phyloP scores from a whole-genome alignment of 2,797 vertebrate species.

The Typhlichthys eigenmanni region DNA sequence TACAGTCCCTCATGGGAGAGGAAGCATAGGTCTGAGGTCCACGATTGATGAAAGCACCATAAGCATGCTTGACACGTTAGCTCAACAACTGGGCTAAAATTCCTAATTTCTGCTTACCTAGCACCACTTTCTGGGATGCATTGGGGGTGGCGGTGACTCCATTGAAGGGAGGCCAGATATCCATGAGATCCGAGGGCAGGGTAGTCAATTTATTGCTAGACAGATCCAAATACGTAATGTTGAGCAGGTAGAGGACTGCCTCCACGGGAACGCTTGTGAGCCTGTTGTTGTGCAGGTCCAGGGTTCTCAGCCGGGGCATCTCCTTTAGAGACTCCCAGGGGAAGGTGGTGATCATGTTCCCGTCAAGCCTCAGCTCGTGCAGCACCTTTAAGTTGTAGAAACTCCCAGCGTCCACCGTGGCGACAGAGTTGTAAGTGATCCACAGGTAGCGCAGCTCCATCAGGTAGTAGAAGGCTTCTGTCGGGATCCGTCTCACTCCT shows the following conservation, averaged over 20 bases:
- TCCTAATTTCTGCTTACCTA: slow-evolving; percentile 79
- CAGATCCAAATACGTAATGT: slow-evolving; percentile 91
- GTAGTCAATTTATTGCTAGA: slow-evolving; percentile 93
- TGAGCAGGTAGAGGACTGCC: slow-evolving; percentile 80
- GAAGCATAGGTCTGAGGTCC: no score
- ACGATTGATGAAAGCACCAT: no score
- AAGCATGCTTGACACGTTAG: no score
- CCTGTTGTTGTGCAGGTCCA: slow-evolving; percentile 94
- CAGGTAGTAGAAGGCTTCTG: slow-evolving; percentile 95
- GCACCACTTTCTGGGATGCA: slow-evolving; percentile 80
- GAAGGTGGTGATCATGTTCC: slow-evolving; percentile 88
- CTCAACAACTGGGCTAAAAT: neutral
- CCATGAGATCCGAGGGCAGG: slow-evolving; percentile 88
- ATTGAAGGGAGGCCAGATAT: slow-evolving; percentile 90
- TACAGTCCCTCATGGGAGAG: no score
- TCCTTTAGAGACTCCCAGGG: slow-evolving; percentile 92
- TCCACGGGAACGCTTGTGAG: slow-evolving; percentile 80
- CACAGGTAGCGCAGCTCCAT: slow-evolving; percentile 90
- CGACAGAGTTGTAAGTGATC: slow-evolving; percentile 91
- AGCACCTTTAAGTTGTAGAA: slow-evolving; percentile 95
- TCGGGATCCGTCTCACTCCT: slow-evolving; percentile 80
- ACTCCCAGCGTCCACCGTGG: slow-evolving; percentile 82
- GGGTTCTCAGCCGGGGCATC: slow-evolving; percentile 85
- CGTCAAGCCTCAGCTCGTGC: slow-evolving; percentile 91
- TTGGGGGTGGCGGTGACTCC: slow-evolving; percentile 60